These are phyloP conservation scores for Pachyrhynchus sulphureomaculatus DNA, from an alignment of 1,140 invertebrate genomes.

Conservation along the genomic window DNA sequence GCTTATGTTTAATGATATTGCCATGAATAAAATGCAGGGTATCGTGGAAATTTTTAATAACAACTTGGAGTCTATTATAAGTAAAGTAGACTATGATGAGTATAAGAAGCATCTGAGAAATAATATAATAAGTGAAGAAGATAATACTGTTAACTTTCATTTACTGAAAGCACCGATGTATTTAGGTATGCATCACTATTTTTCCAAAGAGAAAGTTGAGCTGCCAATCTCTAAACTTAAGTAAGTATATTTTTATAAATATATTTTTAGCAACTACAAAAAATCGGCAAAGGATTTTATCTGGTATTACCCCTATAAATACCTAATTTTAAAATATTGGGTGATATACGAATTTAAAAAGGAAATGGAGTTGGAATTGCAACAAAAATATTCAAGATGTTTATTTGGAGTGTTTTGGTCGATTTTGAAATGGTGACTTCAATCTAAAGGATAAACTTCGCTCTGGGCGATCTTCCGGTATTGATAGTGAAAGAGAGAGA, in stretches of 20 bases:
- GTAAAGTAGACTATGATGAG: constrained; percentile 18
- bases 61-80: constrained; percentile 33
- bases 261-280: too few species aligned
- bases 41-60: constrained; percentile 41
- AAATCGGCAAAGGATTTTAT: too few species aligned
- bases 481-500: too few species aligned
- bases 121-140: constrained; percentile 24
- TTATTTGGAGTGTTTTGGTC: too few species aligned
- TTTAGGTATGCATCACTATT: constrained; percentile 31
- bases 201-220: constrained; percentile 40
- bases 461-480: too few species aligned
- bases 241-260: constrained; percentile 41
- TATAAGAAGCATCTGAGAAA: constrained; percentile 13
- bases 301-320: too few species aligned
- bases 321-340: too few species aligned
- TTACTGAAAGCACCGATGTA: constrained; percentile 31
- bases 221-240: constrained; percentile 47
- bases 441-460: too few species aligned
- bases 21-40: constrained; percentile 33
- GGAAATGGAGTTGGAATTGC: too few species aligned
- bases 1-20: constrained; percentile 32
- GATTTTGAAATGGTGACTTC: too few species aligned
- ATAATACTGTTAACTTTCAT: constrained; percentile 21
- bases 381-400: too few species aligned
- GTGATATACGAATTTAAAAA: too few species aligned